phyloP scores from a whole-genome alignment of 2,888 invertebrate genomes.

The Sphaerophoria taeniata region DNA sequence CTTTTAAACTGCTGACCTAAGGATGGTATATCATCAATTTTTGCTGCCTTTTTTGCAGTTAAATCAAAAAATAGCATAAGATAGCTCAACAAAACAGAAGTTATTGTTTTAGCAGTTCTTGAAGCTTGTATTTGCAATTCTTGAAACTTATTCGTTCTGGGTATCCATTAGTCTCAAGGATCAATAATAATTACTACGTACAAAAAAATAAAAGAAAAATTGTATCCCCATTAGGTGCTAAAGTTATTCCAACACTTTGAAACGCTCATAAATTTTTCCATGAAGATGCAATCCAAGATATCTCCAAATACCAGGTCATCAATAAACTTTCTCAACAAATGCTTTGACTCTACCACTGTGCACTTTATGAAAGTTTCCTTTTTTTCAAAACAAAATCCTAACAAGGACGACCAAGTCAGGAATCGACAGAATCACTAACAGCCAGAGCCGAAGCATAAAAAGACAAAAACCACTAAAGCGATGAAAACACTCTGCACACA shows the following conservation, averaged over 20 bases:
- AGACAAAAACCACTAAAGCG: slow-evolving; percentile 23
- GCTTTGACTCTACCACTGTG: slow-evolving; percentile 16
- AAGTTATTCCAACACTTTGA: background rate
- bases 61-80: too few relatives aligned
- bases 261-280: slow-evolving; percentile 50
- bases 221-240: background rate
- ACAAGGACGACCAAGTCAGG: slow-evolving; percentile 39
- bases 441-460: slow-evolving; percentile 10
- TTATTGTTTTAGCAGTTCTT: too few relatives aligned
- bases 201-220: background rate
- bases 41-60: too few relatives aligned
- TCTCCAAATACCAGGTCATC: slow-evolving; percentile 36
- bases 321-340: slow-evolving; percentile 51
- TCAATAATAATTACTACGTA: background rate
- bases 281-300: slow-evolving; percentile 29
- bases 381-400: slow-evolving; percentile 14
- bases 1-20: too few relatives aligned
- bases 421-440: slow-evolving; percentile 53
- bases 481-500: slow-evolving; percentile 30
- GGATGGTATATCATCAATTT: too few relatives aligned
- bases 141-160: too few relatives aligned
- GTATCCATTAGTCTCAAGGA: too few relatives aligned
- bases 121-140: too few relatives aligned
- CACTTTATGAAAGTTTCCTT: background rate
- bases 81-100: too few relatives aligned